phyloP scores from a whole-genome alignment of 2,888 invertebrate species.

The Hermodice carunculata region DNA sequence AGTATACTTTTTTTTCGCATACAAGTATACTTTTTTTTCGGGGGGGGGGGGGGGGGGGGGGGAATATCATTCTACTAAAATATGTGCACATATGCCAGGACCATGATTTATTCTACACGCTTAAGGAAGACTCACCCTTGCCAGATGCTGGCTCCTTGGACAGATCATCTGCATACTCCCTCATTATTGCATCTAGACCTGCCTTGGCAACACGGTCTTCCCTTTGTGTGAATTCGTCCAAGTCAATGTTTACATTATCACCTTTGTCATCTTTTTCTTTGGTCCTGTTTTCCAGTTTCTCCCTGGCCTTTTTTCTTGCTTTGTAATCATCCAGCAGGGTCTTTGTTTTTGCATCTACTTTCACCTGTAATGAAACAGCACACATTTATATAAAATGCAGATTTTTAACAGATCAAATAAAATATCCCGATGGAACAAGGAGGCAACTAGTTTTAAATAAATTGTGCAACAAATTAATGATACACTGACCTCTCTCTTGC shows the following conservation, averaged over 20 bases:
- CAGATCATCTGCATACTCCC: conserved; percentile 78
- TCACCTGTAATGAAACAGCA: too few relatives aligned
- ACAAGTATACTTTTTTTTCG: too few relatives aligned
- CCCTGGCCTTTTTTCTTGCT: conserved; percentile 55
- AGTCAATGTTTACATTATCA: conserved; percentile 47
- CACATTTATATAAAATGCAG: too few relatives aligned
- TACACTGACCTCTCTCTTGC: too few relatives aligned
- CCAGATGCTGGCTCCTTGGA: conserved; percentile 50
- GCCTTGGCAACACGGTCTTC: conserved; percentile 83
- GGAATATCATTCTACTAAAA: too few relatives aligned
- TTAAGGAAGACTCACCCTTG: background rate
- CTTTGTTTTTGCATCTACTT: conserved; percentile 98
- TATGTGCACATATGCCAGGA: background rate
- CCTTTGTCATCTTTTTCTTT: conserved; percentile 43
- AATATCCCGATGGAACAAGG: too few relatives aligned
- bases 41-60: too few relatives aligned
- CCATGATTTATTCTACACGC: conserved; percentile 26
- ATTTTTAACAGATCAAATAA: too few relatives aligned
- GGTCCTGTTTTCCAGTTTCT: background rate
- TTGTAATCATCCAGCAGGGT: conserved; percentile 93
- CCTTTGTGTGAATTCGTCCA: conserved; percentile 74
- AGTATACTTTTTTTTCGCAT: too few relatives aligned
- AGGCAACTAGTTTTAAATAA: too few relatives aligned
- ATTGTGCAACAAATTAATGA: too few relatives aligned
- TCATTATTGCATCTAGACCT: conserved; percentile 83